These are phyloP conservation scores for Nebria brevicollis DNA, from an alignment of 2,888 invertebrate genomes.

Conservation along the genomic window DNA sequence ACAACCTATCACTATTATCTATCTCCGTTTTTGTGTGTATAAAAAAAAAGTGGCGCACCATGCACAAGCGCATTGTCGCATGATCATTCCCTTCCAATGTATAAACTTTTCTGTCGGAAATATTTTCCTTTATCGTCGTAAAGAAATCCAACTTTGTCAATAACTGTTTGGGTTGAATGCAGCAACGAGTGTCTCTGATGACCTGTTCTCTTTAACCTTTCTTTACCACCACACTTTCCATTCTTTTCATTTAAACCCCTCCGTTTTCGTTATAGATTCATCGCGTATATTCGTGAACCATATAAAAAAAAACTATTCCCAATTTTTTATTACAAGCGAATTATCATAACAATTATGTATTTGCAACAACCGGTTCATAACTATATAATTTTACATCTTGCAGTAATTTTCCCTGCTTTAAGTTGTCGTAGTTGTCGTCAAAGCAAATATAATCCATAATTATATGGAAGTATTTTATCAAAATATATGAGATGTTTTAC, in stretches of 20 bases:
- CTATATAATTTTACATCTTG: too few species aligned
- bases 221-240: background rate
- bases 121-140: constrained; percentile 27
- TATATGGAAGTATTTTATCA: too few species aligned
- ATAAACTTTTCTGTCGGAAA: constrained; percentile 22
- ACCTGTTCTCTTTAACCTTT: constrained; percentile 4
- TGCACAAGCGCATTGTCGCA: constrained; percentile 1
- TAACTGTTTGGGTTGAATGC: constrained; percentile 15
- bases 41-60: background rate
- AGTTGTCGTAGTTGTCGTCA: too few species aligned
- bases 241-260: background rate
- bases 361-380: too few species aligned
- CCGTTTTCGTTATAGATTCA: background rate
- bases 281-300: background rate
- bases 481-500: too few species aligned
- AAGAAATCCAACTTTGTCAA: constrained; percentile 33
- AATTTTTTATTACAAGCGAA: too few species aligned
- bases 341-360: too few species aligned
- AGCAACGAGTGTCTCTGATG: constrained; percentile 22
- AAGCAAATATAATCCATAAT: too few species aligned
- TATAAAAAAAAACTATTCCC: too few species aligned
- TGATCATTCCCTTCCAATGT: constrained; percentile 9
- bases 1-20: too few species aligned
- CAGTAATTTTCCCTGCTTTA: too few species aligned
- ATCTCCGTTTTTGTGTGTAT: background rate